Base-by-base conservation (phyloP, 2,797 vertebrate genomes). In the Sebastes vulpes region DNA sequence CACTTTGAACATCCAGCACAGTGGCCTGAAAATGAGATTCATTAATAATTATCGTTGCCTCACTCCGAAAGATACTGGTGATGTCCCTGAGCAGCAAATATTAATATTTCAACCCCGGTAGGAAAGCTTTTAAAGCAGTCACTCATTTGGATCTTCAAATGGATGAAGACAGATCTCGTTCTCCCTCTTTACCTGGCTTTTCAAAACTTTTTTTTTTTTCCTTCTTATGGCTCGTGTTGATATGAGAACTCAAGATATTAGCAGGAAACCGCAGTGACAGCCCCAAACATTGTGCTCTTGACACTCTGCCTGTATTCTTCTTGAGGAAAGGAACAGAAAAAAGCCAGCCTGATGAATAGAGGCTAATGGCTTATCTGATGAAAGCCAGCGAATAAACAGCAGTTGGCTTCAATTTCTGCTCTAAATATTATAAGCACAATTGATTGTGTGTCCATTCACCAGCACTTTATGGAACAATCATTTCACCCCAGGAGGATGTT, bases 41-140 rank as follows among this genome's bases (percentile, higher is more conserved):
- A 94, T 94, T 94, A 93, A 95, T 94, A 92, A 95, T 93, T 90
- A 92, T 94, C 66, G 21, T 71, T 74, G 85, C 86, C 75, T 89
- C 84, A 65, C 86, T 91, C 86, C 48, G 38, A 81, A 66, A 66
- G 70, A 89, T 82, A 82, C 83, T 86, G 76, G 77, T 86, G 92
- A 94, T 87, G 83, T 83, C 92, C 72, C 69, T 68, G 73, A 89
- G 90, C 81, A 90, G 89, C 80, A 84, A 90, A 90, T 90, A 94
- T 95, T 86, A 94, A 96, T 95, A 94, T 96, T 95, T 95, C 74
- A 95, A 72, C 75, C 69, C 75, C 26, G 3, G 70, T 79, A 72
- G 82, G 78, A 89, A 91, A 90, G 89, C 89, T 95, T 96, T 95
- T 92, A 91, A 90, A 95, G 85, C 78, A 82, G 84, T 84, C 85